Percentiles rank a stretch among this genome's conserved stretches.
phyloP scores from a whole-genome alignment of 2,797 vertebrate species.

The Rhinophrynus dorsalis region DNA sequence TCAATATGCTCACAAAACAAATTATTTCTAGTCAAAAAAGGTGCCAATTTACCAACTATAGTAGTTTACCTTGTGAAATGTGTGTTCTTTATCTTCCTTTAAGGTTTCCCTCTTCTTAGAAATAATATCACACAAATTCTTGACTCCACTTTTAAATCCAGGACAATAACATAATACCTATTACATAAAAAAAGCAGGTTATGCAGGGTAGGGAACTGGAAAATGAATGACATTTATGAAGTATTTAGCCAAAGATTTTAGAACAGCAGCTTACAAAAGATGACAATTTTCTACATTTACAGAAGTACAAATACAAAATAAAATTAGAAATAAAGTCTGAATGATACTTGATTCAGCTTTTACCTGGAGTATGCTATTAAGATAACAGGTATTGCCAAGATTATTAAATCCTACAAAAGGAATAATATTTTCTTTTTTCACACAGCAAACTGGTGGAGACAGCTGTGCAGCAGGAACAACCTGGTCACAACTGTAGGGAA shows the following conservation, averaged over 20 bases:
- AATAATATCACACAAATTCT: conserved; percentile 79
- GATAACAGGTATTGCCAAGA: conserved; percentile 95
- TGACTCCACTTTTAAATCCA: conserved; percentile 89
- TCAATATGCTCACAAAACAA: too few relatives aligned
- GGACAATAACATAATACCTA: conserved; percentile 96
- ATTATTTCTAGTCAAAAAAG: too few relatives aligned
- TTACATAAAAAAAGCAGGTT: not conserved
- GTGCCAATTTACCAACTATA: too few relatives aligned
- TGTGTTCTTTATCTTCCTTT: conserved; percentile 71
- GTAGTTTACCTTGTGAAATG: conserved; percentile 67
- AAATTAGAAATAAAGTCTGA: too few relatives aligned
- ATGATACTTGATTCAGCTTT: not conserved
- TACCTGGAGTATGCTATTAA: conserved; percentile 98
- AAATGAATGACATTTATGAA: too few relatives aligned
- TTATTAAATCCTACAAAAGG: conserved; percentile 96
- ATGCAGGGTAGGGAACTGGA: too few relatives aligned
- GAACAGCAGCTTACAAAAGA: not conserved
- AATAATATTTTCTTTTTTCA: conserved; percentile 81
- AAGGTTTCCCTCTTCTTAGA: conserved; percentile 77
- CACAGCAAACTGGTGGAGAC: conserved; percentile 71
- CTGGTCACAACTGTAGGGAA: conserved; percentile 77
- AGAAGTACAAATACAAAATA: too few relatives aligned
- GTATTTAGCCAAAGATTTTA: too few relatives aligned
- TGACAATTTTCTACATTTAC: too few relatives aligned
- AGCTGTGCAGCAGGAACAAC: conserved; percentile 77